phyloP scores from a whole-genome alignment of 2,113 vertebrate species.

The Boulengeromyrus knoepffleri region DNA sequence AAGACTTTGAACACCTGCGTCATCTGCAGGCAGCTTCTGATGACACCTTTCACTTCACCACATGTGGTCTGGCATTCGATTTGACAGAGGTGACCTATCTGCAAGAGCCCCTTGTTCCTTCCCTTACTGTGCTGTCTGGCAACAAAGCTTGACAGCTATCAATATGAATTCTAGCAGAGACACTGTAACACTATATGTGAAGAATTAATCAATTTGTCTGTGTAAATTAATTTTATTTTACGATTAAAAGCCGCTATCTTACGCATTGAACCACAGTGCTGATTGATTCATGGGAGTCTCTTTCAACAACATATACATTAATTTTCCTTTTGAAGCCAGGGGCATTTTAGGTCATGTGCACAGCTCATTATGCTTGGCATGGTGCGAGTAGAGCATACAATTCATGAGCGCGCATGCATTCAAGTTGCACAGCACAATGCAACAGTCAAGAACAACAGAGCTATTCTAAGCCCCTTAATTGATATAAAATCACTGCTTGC shows the following conservation, averaged over 20 bases:
- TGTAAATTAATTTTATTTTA: background rate
- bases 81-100: slow-evolving; percentile 72
- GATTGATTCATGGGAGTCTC: background rate
- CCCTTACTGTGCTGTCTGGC: slow-evolving; percentile 42
- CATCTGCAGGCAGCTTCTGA: slow-evolving; percentile 66
- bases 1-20: slow-evolving; percentile 65
- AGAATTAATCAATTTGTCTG: background rate
- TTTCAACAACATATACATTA: background rate
- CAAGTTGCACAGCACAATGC: background rate
- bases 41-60: slow-evolving; percentile 74
- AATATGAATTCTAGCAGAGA: slow-evolving; percentile 65
- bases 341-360: background rate
- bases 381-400: background rate
- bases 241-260: background rate
- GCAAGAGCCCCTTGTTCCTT: slow-evolving; percentile 33
- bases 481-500: background rate
- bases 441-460: slow-evolving; percentile 54
- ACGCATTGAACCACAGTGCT: background rate
- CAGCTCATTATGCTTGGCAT: background rate
- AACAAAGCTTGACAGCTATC: slow-evolving; percentile 62
- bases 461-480: slow-evolving; percentile 13
- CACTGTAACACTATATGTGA: slow-evolving; percentile 28
- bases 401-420: background rate
- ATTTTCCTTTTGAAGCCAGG: background rate
- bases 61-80: slow-evolving; percentile 60